These are phyloP conservation scores for Dissostichus mawsoni DNA, from an alignment of 2,113 vertebrate genomes.

Conservation along the genomic window DNA sequence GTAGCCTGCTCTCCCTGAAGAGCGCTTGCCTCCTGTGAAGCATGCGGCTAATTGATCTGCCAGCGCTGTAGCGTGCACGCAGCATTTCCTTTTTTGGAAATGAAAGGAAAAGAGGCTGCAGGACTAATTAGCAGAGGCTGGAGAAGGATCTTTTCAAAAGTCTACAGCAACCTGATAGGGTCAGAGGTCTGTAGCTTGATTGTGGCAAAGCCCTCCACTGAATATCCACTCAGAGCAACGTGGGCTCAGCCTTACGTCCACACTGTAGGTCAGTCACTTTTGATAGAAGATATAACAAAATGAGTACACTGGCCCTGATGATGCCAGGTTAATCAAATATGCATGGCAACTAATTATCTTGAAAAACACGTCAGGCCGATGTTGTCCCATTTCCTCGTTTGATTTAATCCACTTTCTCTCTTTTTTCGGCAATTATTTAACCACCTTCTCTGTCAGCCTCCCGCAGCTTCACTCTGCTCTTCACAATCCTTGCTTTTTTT, in stretches of 20 bases:
- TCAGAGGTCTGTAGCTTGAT: conserved; percentile 58
- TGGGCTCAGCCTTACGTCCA: conserved; percentile 32
- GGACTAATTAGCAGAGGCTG: conserved; percentile 73
- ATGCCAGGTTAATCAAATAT: conserved; percentile 65
- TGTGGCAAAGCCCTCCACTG: conserved; percentile 48
- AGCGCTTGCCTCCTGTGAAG: conserved; percentile 68
- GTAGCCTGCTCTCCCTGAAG: conserved; percentile 68
- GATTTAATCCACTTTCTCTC: conserved; percentile 52
- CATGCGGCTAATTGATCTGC: conserved; percentile 72
- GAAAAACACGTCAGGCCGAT: conserved; percentile 29
- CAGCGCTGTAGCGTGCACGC: conserved; percentile 39
- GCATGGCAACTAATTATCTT: conserved; percentile 66
- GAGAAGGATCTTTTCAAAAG: conserved; percentile 58
- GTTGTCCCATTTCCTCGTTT: conserved; percentile 50
- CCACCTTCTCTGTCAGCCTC: conserved; percentile 46
- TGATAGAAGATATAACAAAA: conserved; percentile 36
- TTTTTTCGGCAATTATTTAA: conserved; percentile 63
- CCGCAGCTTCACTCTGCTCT: conserved; percentile 39
- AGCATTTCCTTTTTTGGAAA: conserved; percentile 68
- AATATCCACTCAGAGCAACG: conserved; percentile 37
- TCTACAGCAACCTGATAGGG: conserved; percentile 57
- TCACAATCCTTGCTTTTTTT: conserved; percentile 29
- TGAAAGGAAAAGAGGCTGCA: conserved; percentile 65
- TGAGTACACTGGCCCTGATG: conserved; percentile 31
- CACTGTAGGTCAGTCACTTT: conserved; percentile 52